Percentiles rank a stretch among this genome's conserved stretches.
Evolutionary conservation across 2,888 invertebrate species (phyloP).

Genomic region (Harpagoxenus sublaevis): DNA sequence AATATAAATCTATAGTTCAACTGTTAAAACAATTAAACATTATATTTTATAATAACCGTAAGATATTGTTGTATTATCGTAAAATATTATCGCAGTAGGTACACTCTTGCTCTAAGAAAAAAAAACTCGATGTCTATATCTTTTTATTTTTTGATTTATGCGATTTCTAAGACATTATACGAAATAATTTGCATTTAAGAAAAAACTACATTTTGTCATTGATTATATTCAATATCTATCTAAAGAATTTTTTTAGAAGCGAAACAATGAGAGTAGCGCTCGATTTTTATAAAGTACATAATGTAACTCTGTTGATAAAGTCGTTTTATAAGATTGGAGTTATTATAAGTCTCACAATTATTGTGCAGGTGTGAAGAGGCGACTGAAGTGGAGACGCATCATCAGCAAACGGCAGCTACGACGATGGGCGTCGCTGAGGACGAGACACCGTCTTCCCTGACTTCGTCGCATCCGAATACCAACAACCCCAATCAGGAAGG

Average conservation of each 20-base stretch:
- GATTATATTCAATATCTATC: background rate
- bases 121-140: background rate
- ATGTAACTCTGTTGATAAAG: constrained; percentile 11
- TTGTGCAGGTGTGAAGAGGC: constrained; percentile 83
- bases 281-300: background rate
- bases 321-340: background rate
- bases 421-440: constrained; percentile 85
- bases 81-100: background rate
- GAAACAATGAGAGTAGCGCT: background rate
- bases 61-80: background rate
- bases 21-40: background rate
- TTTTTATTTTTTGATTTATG: constrained; percentile 5
- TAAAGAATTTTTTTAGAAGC: background rate
- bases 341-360: constrained; percentile 23
- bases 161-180: background rate
- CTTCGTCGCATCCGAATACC: constrained; percentile 82
- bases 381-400: constrained; percentile 84
- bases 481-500: constrained; percentile 84
- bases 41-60: background rate
- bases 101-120: background rate
- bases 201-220: background rate
- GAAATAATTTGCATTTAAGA: background rate
- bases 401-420: constrained; percentile 83
- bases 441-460: constrained; percentile 84
- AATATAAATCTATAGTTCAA: background rate